These are phyloP conservation scores for Sebastes schlegelii DNA, from an alignment of 2,113 vertebrate genomes.

Conservation along the genomic window DNA sequence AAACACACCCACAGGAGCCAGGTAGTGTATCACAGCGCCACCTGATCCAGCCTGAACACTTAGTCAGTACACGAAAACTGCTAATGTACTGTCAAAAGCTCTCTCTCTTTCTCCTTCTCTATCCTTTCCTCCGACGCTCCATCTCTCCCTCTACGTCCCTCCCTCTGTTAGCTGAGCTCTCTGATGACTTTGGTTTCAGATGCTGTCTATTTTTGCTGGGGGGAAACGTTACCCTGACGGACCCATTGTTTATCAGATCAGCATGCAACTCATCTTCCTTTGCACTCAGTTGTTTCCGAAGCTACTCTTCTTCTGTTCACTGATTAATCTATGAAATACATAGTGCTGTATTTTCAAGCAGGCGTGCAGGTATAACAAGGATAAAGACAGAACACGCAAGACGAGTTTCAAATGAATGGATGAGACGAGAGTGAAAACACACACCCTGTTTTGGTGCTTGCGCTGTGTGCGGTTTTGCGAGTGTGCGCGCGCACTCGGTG, in stretches of 20 bases:
- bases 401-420: slow-evolving; percentile 37
- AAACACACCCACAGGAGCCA: slow-evolving; percentile 60
- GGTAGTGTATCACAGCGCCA: slow-evolving; percentile 54
- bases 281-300: slow-evolving; percentile 17
- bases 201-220: slow-evolving; percentile 54
- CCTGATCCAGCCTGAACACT: slow-evolving; percentile 68
- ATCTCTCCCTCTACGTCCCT: slow-evolving; percentile 19
- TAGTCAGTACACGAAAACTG: slow-evolving; percentile 62
- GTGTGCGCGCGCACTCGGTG: slow-evolving; percentile 34
- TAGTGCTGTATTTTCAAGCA: not conserved
- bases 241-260: slow-evolving; percentile 71
- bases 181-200: slow-evolving; percentile 70
- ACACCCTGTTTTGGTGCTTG: slow-evolving; percentile 19
- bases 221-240: slow-evolving; percentile 52
- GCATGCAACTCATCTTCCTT: slow-evolving; percentile 34
- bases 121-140: not conserved
- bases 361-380: not conserved
- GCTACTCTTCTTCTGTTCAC: not conserved
- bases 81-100: slow-evolving; percentile 66
- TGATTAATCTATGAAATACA: slow-evolving; percentile 17
- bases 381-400: slow-evolving; percentile 33
- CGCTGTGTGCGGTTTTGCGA: slow-evolving; percentile 13
- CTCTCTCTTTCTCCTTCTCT: slow-evolving; percentile 21
- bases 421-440: slow-evolving; percentile 7
- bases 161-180: slow-evolving; percentile 59